Base-by-base conservation (phyloP, 92 coral and sea anemone species). In the Porites divaricata region DNA sequence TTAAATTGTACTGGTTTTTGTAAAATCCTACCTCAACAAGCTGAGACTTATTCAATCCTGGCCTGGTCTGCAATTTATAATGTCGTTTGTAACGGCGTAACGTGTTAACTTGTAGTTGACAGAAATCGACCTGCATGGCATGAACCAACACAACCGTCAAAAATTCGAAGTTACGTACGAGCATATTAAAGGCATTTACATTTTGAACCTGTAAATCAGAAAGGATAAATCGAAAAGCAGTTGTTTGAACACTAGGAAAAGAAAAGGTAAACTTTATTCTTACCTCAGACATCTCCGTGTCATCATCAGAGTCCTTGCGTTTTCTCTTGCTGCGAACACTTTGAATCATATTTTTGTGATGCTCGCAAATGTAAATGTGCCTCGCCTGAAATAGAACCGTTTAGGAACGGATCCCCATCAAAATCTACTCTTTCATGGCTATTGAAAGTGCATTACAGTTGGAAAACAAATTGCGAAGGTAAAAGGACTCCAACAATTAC, bases 301-400 rank as follows among this genome's bases (percentile, higher is more conserved):
- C 99, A 77, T 94, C 99, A 67, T 96, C 99, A 17, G 99, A 97
- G 69, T 97, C 98, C 82, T 97, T 97, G 24, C 99, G 93, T 84
- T 95, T 97, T 66, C 99, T 92, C 83, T 97, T 97, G 88, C 97
- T 97, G 81, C 99, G 92, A 58, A 93, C 99, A 65, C 98, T 97
- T 75, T 97, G 99, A 72, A 97, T 97, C 99, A 97, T 93, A 79
- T 91, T 95, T 83, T 97, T 97, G 93, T 97, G 99, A 78, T 93
- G 91, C 64, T 95, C 96, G 78, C 99, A 97, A 74, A 97, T 97
- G 78, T 97, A 97, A 66, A 93, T 95, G 84, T 97, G 99, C 61
- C 99, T 89, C 16, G 99, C 96, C 99, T 96, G 54, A 67, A 78
- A 77, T 67, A n/a, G 35, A 77, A 75, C 75, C 61, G 80, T 63